Base-by-base conservation (phyloP, 2,888 invertebrate genomes). In the Apantesis nais region DNA sequence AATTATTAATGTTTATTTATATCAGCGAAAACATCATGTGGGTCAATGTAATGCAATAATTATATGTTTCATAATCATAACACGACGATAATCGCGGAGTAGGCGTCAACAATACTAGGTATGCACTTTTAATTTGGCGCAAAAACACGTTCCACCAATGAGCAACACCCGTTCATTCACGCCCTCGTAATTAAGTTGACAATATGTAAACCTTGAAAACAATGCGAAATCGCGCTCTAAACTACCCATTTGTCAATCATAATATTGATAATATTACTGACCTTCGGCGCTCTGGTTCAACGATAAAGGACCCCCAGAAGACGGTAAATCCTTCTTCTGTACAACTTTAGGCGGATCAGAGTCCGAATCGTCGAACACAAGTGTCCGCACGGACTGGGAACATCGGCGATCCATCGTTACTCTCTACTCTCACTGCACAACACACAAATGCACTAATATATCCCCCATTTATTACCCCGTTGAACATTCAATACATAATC, bases 351-450 rank as follows among this genome's bases (percentile, higher is more conserved):
- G 90, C 78, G 85, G 88, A 83, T 96, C 96, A 72, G 95, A 93
- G 86, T 97, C 96, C 67, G 96, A 96, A 92, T 97, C 97, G 90
- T 97, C 97, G 88, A 97, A 97, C 83, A 97, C 96, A 83, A 97
- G 95, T 81, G 97, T 97, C 89, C 97, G 96, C 69, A 97, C 97
- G 76, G 97, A 97, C 91, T 97, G 96, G 72, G 96, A 96, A 83
- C 96, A 96, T 86, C 96, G 95, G 75, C 96, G 96, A 88, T 95
- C 94, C 95, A 95, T 95, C 85, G 85, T 90, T 87, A 88, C 89
- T 88, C 89, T 90, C 91, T 87, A 88, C 89, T 88, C 89, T 90
- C 91, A 93, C 90, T 86, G 88, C 90, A 91, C 89, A 87, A 86
- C 85, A 89, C 92, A 91, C 88, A 89, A 90, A 86, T 86, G 85